Evolutionary conservation across 2,113 vertebrate species (phyloP).

Genomic region (Ptilorrhoa leucosticta): DNA sequence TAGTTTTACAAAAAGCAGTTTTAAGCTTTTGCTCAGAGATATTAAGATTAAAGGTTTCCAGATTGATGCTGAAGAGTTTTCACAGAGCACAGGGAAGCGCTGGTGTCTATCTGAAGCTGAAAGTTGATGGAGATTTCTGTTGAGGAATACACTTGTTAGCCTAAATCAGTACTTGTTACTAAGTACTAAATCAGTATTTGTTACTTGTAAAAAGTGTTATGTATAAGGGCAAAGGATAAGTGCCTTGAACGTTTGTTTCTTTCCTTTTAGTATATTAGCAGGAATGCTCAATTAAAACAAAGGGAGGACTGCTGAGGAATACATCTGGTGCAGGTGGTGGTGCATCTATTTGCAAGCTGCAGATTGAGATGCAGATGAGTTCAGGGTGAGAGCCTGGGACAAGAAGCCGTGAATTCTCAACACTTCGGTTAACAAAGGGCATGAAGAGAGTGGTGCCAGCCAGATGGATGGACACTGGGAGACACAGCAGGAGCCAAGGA

Average conservation of each 20-base stretch:
- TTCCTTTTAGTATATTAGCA: neutral
- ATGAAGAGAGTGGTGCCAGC: accelerated
- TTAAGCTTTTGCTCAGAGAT: neutral
- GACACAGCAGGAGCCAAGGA: accelerated
- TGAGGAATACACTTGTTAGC: neutral
- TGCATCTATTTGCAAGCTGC: neutral
- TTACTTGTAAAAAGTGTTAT: neutral
- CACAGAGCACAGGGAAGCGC: neutral
- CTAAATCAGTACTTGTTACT: accelerated
- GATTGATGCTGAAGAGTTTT: neutral
- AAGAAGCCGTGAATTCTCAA: accelerated
- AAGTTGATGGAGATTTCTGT: neutral
- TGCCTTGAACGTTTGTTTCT: accelerated
- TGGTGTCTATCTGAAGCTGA: neutral
- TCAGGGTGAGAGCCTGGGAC: accelerated
- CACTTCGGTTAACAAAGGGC: neutral
- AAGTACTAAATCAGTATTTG: too few relatives aligned
- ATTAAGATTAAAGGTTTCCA: neutral
- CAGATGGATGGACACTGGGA: neutral
- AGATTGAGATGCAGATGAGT: neutral
- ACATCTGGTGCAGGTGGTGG: neutral
- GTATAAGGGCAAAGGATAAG: neutral
- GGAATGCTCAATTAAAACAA: neutral
- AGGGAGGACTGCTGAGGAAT: neutral
- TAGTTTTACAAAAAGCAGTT: neutral